Evolutionary conservation across 2,888 invertebrate species (phyloP).

Genomic region (Chalcosyrphus nemorum): DNA sequence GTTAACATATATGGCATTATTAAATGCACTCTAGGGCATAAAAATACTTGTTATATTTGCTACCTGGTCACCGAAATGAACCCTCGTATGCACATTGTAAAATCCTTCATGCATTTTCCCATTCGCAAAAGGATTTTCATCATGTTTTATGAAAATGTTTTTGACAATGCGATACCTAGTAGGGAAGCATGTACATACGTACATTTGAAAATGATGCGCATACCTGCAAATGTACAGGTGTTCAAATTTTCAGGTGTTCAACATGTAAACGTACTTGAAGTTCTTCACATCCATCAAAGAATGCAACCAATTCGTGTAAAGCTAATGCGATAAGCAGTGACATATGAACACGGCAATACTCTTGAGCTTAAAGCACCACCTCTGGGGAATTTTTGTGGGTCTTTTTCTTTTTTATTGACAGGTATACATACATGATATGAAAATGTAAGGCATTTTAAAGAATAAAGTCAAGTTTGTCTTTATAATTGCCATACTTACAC

Average conservation of each 20-base stretch:
- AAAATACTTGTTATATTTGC: conserved; percentile 48
- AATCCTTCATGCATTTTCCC: conserved; percentile 24
- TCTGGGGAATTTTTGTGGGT: not conserved
- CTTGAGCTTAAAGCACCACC: not conserved
- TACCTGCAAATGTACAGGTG: conserved; percentile 41
- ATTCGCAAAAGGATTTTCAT: conserved; percentile 45
- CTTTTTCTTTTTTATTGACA: not conserved
- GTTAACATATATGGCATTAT: conserved; percentile 52
- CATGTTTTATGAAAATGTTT: conserved; percentile 40
- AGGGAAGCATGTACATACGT: not conserved
- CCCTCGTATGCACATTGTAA: conserved; percentile 5
- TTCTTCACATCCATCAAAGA: conserved; percentile 4
- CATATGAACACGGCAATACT: not conserved
- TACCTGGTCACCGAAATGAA: conserved; percentile 59
- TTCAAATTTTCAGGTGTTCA: conserved; percentile 56
- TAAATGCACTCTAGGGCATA: conserved; percentile 48
- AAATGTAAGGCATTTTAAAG: too few species aligned
- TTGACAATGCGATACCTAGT: conserved; percentile 18
- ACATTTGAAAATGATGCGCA: conserved; percentile 2
- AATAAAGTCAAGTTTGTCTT: too few species aligned
- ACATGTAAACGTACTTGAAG: conserved; percentile 44
- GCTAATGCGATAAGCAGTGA: conserved; percentile 30
- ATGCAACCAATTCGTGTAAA: not conserved
- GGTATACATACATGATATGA: not conserved
- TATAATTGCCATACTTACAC: too few species aligned